Percentiles rank a stretch among this genome's conserved stretches.
Conservation (phyloP, 2,888 invertebrate species). For the Himalopsyche japonica region DNA sequence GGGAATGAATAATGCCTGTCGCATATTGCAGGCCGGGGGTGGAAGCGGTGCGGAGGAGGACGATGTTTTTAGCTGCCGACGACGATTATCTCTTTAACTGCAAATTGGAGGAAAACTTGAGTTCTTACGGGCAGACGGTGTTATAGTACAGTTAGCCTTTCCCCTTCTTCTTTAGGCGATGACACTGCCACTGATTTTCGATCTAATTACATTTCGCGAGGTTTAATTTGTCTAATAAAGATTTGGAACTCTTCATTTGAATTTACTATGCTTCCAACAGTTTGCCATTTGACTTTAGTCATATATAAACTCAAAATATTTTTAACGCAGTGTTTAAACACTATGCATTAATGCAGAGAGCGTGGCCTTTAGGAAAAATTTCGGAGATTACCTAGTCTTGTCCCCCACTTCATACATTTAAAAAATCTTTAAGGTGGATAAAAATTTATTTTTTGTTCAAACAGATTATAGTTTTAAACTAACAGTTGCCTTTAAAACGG, state of each 20-base stretch:
- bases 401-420: too few relatives aligned
- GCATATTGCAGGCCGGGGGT: slow-evolving; percentile 14
- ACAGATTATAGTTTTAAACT: too few relatives aligned
- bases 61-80: background rate
- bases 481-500: too few relatives aligned
- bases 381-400: too few relatives aligned
- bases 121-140: background rate
- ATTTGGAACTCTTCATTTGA: background rate
- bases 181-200: background rate
- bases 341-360: too few relatives aligned
- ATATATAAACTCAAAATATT: too few relatives aligned
- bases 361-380: too few relatives aligned
- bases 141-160: background rate
- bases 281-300: too few relatives aligned
- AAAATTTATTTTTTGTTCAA: too few relatives aligned
- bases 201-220: background rate
- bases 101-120: slow-evolving; percentile 19
- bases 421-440: too few relatives aligned
- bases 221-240: background rate
- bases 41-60: background rate
- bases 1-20: slow-evolving; percentile 19
- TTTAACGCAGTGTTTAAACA: too few relatives aligned
- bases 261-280: background rate
- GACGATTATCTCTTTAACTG: slow-evolving; percentile 26
- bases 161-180: background rate